phyloP scores from a whole-genome alignment of 1,140 invertebrate species.

The Sitobion miscanthi region DNA sequence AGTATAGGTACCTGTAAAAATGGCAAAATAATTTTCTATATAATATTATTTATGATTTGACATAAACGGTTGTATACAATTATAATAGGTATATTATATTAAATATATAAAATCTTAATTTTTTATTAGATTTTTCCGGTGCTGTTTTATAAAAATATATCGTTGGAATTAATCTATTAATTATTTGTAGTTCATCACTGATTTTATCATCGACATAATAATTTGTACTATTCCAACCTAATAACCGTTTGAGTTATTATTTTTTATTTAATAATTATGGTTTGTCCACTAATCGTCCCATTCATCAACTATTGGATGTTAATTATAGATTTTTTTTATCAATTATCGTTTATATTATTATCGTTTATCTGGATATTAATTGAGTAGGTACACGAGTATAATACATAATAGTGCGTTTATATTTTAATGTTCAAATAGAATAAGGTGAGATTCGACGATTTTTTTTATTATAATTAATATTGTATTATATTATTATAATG shows the following conservation, averaged over 20 bases:
- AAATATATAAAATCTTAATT: neutral
- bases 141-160: neutral
- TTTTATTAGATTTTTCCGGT: neutral
- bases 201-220: neutral
- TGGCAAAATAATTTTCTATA: neutral
- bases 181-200: neutral
- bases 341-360: too few relatives aligned
- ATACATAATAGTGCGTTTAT: too few relatives aligned
- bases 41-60: neutral
- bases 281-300: too few relatives aligned
- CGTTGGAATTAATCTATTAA: neutral
- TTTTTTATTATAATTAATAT: neutral
- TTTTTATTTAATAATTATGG: neutral
- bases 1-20: neutral
- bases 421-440: too few relatives aligned
- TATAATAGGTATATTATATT: too few relatives aligned
- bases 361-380: too few relatives aligned
- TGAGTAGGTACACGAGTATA: too few relatives aligned
- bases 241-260: neutral
- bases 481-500: neutral
- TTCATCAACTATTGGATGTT: too few relatives aligned
- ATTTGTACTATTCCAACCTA: neutral
- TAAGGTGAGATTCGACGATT: too few relatives aligned
- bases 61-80: neutral
- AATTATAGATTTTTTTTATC: too few relatives aligned